Conservation (phyloP, 1,140 invertebrate species). For the Acromyrmex heyeri region DNA sequence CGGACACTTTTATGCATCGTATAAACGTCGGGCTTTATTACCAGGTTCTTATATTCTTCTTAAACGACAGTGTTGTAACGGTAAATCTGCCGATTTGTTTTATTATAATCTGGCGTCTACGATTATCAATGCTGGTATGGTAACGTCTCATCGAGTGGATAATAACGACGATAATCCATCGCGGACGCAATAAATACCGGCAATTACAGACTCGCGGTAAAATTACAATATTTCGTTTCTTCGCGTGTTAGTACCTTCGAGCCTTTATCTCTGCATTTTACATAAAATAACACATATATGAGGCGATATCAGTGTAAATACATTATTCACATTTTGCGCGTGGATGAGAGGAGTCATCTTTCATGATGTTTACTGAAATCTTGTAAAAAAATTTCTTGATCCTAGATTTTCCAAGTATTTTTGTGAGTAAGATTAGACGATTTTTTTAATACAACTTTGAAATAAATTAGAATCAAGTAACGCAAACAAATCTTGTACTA, state of each 20-base stretch:
- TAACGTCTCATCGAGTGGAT: slow-evolving; percentile 33
- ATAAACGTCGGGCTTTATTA: slow-evolving; percentile 28
- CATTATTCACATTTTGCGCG: slow-evolving; percentile 4
- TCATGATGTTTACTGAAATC: too few relatives aligned
- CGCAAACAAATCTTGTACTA: too few relatives aligned
- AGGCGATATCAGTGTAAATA: slow-evolving; percentile 4
- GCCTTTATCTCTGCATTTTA: slow-evolving; percentile 6
- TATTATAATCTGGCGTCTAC: slow-evolving; percentile 15
- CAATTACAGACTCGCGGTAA: slow-evolving; percentile 25
- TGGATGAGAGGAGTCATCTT: not conserved
- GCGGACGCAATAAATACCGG: slow-evolving; percentile 41
- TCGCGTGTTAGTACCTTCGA: slow-evolving; percentile 1
- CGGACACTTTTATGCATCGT: slow-evolving; percentile 36
- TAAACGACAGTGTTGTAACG: slow-evolving; percentile 67
- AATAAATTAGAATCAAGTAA: too few relatives aligned
- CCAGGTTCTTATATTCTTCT: not conserved
- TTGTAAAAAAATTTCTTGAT: too few relatives aligned
- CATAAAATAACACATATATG: not conserved
- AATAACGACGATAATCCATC: slow-evolving; percentile 47
- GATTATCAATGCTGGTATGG: slow-evolving; percentile 13
- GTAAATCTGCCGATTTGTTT: slow-evolving; percentile 51
- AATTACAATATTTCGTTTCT: slow-evolving; percentile 37
- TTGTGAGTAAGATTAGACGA: too few relatives aligned
- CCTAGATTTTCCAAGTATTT: too few relatives aligned
- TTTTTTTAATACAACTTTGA: too few relatives aligned